Evolutionary conservation across 2,797 vertebrate species (phyloP), one percentile per base, ranked within the genome.

Genomic region (Bradypodion pumilum): DNA sequence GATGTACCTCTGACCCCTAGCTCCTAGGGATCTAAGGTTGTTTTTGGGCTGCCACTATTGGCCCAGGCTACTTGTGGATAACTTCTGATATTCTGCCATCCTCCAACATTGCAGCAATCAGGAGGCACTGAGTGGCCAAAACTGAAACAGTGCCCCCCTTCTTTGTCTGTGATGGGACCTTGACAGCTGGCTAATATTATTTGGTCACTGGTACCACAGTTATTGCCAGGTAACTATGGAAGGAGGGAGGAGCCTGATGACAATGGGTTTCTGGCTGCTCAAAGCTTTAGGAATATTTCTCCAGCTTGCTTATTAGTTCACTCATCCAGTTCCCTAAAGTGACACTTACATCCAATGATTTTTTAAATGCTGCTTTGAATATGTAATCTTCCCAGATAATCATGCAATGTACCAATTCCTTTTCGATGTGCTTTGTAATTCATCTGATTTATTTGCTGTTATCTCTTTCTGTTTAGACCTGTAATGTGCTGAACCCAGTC

Each of bases 391-490:
- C 73, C 68, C 15, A 79, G 35, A 69, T 80, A 86, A 89, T 65
- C 27, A 72, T 74, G 27, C 1, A 74, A 72, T 56, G 82, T 62
- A 79, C 40, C 23, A n/a, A n/a, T 78, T 44, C 9, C 70, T 80
- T 76, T 78, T 46, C 77, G 80, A 27, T 76, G 65, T 62, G 25
- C 84, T 79, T 75, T 90, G 62, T 89, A 91, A 85, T 63, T 74
- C 5, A 81, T 86, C 2, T 9, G 4, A 13, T 84, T 86, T 87
- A 81, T 91, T 87, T 90, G 56, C 77, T 84, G 40, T 84, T 85
- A 73, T 7, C 84, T 88, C 40, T 89, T 12, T 23, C 85, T 60
- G 66, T 46, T 69, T 0, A 0, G 32, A 78, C 19, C 78, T 81
- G 6, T 32, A 77, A 72, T 85, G 52, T 37, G 85, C 60, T 85